phyloP scores from a whole-genome alignment of 2,888 invertebrate genomes.

The Cephus spinipes region DNA sequence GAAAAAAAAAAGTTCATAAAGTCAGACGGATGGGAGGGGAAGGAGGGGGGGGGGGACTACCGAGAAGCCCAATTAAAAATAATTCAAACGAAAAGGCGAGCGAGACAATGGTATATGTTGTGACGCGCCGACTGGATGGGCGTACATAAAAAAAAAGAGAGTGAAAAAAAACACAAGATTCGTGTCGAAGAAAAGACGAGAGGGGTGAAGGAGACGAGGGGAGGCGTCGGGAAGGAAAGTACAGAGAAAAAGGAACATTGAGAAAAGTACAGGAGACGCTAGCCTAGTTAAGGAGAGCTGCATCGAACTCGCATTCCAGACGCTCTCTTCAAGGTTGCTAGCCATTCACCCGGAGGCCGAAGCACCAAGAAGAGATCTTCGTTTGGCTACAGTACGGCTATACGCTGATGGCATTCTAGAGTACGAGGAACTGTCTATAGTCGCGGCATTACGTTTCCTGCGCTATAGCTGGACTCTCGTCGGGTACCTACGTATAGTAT shows the following conservation, averaged over 20 bases:
- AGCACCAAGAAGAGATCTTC: conserved; percentile 30
- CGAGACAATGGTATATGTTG: background rate
- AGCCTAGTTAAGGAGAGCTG: conserved; percentile 40
- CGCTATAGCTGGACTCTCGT: background rate
- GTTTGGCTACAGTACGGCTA: background rate
- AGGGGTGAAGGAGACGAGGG: background rate
- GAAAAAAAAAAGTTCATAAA: background rate
- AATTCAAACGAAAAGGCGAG: background rate
- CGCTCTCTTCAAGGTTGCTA: conserved; percentile 54
- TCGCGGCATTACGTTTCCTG: background rate
- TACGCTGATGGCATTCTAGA: background rate
- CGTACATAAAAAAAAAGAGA: background rate
- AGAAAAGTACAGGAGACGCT: background rate
- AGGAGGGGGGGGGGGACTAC: too few relatives aligned
- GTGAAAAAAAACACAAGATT: background rate
- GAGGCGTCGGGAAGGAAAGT: background rate
- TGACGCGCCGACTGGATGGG: background rate
- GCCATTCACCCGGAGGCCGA: conserved; percentile 55
- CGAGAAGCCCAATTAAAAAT: background rate
- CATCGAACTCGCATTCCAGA: conserved; percentile 52
- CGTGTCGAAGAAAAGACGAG: too few relatives aligned
- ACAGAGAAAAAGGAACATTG: background rate
- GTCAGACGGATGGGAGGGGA: background rate
- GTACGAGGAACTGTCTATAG: background rate
- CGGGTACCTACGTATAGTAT: background rate